phyloP scores from a whole-genome alignment of 2,888 invertebrate genomes.

The Cheilosia vulpina region DNA sequence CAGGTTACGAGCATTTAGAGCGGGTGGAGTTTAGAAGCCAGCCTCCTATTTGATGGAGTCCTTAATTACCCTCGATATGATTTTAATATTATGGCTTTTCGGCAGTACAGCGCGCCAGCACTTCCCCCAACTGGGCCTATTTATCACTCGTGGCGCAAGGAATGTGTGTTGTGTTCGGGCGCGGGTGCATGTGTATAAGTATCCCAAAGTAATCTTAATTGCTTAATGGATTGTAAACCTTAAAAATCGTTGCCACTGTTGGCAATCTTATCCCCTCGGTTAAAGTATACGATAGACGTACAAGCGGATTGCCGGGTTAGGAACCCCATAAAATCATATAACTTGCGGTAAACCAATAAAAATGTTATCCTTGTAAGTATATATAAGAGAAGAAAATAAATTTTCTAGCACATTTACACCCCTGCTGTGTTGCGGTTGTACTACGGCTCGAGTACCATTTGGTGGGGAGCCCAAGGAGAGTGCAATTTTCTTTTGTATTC shows the following conservation, averaged over 20 bases:
- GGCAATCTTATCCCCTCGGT: slow-evolving; percentile 35
- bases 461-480: slow-evolving; percentile 2
- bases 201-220: slow-evolving; percentile 56
- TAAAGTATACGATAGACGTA: slow-evolving; percentile 21
- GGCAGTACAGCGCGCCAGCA: neutral
- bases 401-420: slow-evolving; percentile 62
- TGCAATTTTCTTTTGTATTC: slow-evolving; percentile 52
- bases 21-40: neutral
- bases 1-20: neutral
- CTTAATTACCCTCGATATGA: slow-evolving; percentile 62
- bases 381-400: slow-evolving; percentile 47
- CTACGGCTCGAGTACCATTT: slow-evolving; percentile 30
- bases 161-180: slow-evolving; percentile 19
- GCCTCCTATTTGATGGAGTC: slow-evolving; percentile 33
- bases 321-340: slow-evolving; percentile 70
- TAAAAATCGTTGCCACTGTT: slow-evolving; percentile 42
- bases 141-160: slow-evolving; percentile 47
- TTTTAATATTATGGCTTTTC: slow-evolving; percentile 46
- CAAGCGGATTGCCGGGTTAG: slow-evolving; percentile 38
- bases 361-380: slow-evolving; percentile 63
- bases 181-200: slow-evolving; percentile 4
- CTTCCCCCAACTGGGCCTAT: slow-evolving; percentile 2
- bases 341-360: slow-evolving; percentile 68
- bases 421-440: slow-evolving; percentile 25
- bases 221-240: slow-evolving; percentile 72